These are phyloP conservation scores for Sinopyrophorus schimmeli DNA, from an alignment of 2,888 invertebrate species.

Conservation along the genomic window DNA sequence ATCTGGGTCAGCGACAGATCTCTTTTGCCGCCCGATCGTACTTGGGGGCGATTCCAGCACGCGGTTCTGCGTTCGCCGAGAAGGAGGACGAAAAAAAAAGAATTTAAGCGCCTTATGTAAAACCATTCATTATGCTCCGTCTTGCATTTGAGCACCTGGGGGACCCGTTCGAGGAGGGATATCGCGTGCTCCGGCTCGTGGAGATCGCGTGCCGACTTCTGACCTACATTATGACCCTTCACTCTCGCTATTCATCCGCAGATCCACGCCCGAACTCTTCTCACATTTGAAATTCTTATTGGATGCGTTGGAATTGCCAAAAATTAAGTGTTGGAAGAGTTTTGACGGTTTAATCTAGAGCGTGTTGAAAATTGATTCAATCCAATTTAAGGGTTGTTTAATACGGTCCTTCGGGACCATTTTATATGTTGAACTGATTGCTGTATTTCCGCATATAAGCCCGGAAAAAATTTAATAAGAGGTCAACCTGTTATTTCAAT, in stretches of 20 bases:
- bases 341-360: too few species aligned
- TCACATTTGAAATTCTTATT: constrained; percentile 8
- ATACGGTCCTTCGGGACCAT: too few species aligned
- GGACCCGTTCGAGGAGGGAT: constrained; percentile 31
- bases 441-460: too few species aligned
- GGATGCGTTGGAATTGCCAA: too few species aligned
- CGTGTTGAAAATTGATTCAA: too few species aligned
- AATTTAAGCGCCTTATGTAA: constrained; percentile 20
- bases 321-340: too few species aligned
- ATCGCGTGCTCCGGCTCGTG: constrained; percentile 46
- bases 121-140: constrained; percentile 20
- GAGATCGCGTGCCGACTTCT: constrained; percentile 52
- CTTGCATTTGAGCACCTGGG: constrained; percentile 22
- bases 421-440: too few species aligned
- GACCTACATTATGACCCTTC: constrained; percentile 53
- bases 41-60: not conserved
- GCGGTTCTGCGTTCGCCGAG: constrained; percentile 4
- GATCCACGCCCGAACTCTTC: constrained; percentile 36
- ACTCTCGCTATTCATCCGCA: constrained; percentile 42
- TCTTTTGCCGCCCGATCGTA: not conserved
- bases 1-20: constrained; percentile 22
- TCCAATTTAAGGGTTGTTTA: too few species aligned
- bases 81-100: constrained; percentile 2
- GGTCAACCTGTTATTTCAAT: too few species aligned
- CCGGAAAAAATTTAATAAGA: too few species aligned